Evolutionary conservation across 2,888 invertebrate genomes (phyloP).

Genomic region (Baronia brevicornis): DNA sequence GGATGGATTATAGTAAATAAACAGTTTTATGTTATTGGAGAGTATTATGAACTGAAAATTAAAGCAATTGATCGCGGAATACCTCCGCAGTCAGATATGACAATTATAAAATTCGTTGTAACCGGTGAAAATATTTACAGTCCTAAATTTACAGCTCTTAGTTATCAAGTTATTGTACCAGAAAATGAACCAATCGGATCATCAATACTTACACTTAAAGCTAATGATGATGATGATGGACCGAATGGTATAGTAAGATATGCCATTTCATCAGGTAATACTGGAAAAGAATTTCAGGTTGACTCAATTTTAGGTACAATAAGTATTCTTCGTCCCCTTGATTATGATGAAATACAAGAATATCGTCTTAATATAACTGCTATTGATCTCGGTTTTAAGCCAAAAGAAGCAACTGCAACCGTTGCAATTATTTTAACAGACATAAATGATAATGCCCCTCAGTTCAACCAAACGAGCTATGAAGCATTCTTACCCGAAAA

Average conservation of each 20-base stretch:
- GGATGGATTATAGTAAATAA: constrained; percentile 88
- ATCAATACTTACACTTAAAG: constrained; percentile 88
- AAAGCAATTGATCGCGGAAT: constrained; percentile 91
- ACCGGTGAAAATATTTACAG: constrained; percentile 88
- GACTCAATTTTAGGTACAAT: constrained; percentile 86
- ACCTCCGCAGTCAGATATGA: constrained; percentile 88
- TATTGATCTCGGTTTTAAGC: constrained; percentile 88
- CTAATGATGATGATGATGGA: constrained; percentile 89
- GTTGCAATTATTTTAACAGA: constrained; percentile 92
- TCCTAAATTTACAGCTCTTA: constrained; percentile 88
- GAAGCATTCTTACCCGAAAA: constrained; percentile 90
- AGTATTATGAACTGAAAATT: constrained; percentile 80
- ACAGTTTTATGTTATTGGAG: constrained; percentile 73
- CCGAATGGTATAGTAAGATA: constrained; percentile 93
- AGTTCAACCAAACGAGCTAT: constrained; percentile 86
- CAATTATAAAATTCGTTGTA: constrained; percentile 82
- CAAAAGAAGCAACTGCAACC: constrained; percentile 84
- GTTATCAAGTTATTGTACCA: constrained; percentile 92
- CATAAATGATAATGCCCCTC: constrained; percentile 94
- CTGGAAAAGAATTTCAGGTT: constrained; percentile 86
- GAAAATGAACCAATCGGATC: constrained; percentile 93
- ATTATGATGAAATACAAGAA: constrained; percentile 90
- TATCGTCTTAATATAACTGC: constrained; percentile 92
- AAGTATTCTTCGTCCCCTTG: constrained; percentile 85
- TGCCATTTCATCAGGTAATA: constrained; percentile 88